Percentiles rank a stretch among this genome's conserved stretches.
Conservation (phyloP, 2,113 vertebrate species). For the Baryphthengus martii region DNA sequence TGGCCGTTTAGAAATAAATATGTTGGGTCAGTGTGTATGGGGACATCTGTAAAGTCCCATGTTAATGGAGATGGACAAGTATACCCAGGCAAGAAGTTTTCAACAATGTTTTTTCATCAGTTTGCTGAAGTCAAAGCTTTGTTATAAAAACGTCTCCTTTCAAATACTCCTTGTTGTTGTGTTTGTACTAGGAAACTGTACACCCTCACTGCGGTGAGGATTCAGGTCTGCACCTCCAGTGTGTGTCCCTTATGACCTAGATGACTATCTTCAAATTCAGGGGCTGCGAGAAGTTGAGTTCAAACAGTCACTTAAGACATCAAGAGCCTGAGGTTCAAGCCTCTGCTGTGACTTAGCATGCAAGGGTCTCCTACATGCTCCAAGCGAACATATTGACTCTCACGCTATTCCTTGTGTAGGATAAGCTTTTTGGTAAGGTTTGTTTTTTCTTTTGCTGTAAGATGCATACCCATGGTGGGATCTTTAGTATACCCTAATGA, state of each 20-base stretch:
- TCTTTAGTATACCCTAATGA: not conserved
- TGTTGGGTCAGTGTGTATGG: not conserved
- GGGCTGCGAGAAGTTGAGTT: not conserved
- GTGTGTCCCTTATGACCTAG: not conserved
- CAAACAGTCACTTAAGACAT: not conserved
- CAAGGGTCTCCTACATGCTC: not conserved
- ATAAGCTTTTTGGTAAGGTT: not conserved
- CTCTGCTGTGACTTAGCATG: not conserved
- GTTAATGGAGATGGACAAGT: not conserved
- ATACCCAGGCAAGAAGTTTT: not conserved
- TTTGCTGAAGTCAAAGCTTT: not conserved
- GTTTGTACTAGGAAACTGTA: not conserved
- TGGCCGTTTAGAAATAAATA: not conserved
- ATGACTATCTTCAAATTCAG: not conserved
- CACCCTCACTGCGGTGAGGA: not conserved
- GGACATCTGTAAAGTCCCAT: not conserved
- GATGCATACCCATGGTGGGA: not conserved
- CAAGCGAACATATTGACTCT: not conserved
- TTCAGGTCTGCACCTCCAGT: not conserved
- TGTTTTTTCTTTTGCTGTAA: not conserved
- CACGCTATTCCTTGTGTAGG: not conserved
- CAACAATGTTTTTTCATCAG: not conserved
- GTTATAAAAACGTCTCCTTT: not conserved
- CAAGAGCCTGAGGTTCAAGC: not conserved
- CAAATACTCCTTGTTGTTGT: not conserved